Evolutionary conservation across 1,140 invertebrate species (phyloP), one percentile per base, ranked within the genome.

Genomic region (Drosophila novamexicana): DNA sequence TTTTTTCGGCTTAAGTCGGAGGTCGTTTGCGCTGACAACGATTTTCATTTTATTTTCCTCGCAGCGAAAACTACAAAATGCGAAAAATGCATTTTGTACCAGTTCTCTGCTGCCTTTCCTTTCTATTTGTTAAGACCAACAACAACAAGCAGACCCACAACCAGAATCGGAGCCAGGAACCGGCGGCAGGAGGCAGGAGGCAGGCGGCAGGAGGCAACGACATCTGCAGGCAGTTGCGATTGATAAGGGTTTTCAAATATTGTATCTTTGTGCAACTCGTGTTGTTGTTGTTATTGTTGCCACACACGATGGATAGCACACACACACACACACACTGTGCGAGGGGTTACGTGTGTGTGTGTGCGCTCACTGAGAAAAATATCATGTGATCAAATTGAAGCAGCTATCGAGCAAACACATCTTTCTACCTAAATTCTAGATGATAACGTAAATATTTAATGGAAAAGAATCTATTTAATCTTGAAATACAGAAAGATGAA

Each of bases 171-270:
- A 29, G 37, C 14, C 18, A 40, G 22, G 22, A 29, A 5, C 22
- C 22, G 5, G 37, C 37, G 29, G 37, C 40, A 44, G 44, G 36
- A 16, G 14, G 14, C 14, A 14, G 14, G 14, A 14, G 29, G 42
- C 56, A 22, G 22, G 37, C 18, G 16, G 37, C 40, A 44, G 45
- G 36, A 18, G 29, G 42, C 56, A 22, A 56, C 14, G 59, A 57
- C 71, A 75, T 75, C 66, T 69, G 71, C 71, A 50, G 49, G 39
- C 45, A 81, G 62, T 81, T 62, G 42, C 59, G 32, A 81, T 71
- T 85, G 75, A 85, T 72, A 64, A 72, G 65, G 70, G 77, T 77
- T 71, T 68, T 74, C 61, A 62, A 75, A 67, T 77, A 67, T 45
- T 56, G 52, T 72, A 54, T 62, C 34, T 45, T 57, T 37, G 22